Base-by-base conservation (phyloP, 1,140 invertebrate species). In the Bacillus rossius region DNA sequence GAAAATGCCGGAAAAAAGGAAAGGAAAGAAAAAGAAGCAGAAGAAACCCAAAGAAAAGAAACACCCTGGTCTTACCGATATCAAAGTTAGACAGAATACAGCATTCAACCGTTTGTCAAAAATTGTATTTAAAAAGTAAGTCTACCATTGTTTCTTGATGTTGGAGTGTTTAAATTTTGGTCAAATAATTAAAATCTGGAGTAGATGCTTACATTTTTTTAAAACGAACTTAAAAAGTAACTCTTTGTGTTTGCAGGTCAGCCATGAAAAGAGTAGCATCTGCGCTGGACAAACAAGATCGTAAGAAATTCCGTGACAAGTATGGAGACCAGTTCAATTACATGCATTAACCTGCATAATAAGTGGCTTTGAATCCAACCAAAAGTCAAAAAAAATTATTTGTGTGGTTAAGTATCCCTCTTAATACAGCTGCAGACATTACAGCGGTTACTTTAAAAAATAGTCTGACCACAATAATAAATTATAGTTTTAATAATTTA, bases 51-150 rank as follows among this genome's bases (percentile, higher is more conserved):
- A 57, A 13, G 17, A 48, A 48, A n/a, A 8, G 2, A 57, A 62
- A 23, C 60, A 57, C 48, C 62, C 64, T 13, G 63, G 61, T 26
- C 47, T 68, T 17, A 65, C 66, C 2, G 66, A 68, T 47, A 8
- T 68, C 14, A 61, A 61, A 26, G 60, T 45, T 16, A 55, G 59
- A 43, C 37, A 62, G 25, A 61, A 62, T 41, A 65, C 60, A 3
- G 10, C 61, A 8, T 50, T 60, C 17, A 56, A 51, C 8, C 57
- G 66, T 29, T 45, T 68, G 22, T 59, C 67, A 22, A 65, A 64
- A 38, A 68, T 65, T 56, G 50, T 68, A 37, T 63, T 68, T 23
- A 65, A 64, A 34, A 62, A 56, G 66, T 62, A 59, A 62, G 38
- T 19, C 17, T 1, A 29, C 8, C 17, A 5, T 37, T n/a, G 0